Evolutionary conservation across 2,888 invertebrate species (phyloP).

Genomic region (Cancer borealis): DNA sequence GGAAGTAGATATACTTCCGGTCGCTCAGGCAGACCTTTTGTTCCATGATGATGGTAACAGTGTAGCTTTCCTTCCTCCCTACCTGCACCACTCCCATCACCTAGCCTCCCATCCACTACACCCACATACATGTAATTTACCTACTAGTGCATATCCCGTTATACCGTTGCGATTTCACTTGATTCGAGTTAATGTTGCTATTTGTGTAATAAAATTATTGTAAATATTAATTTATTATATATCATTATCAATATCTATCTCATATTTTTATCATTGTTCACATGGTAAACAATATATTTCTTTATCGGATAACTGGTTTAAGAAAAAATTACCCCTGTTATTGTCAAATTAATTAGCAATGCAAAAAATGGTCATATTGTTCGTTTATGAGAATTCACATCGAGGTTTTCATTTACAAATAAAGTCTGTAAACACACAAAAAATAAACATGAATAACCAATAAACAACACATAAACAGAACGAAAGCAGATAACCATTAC

Average conservation of each 20-base stretch:
- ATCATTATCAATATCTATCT: too few species aligned
- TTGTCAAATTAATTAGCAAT: neutral
- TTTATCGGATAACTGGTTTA: neutral
- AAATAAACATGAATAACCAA: conserved; percentile 26
- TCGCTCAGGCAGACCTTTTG: neutral
- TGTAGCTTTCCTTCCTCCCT: neutral
- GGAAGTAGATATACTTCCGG: neutral
- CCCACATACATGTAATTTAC: neutral
- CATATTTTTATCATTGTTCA: too few species aligned
- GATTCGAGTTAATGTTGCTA: neutral
- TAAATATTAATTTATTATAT: neutral
- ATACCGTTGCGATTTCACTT: too few species aligned
- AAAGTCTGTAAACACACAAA: neutral
- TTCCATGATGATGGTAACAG: neutral
- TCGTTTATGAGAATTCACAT: neutral
- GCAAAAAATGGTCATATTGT: neutral
- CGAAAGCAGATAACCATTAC: neutral
- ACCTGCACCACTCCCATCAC: neutral
- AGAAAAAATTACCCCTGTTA: neutral
- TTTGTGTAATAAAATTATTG: neutral
- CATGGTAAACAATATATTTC: neutral
- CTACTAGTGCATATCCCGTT: neutral
- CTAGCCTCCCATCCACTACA: neutral
- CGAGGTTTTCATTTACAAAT: neutral
- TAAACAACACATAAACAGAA: neutral